These are phyloP conservation scores for Telenomus remus DNA, from an alignment of 1,140 invertebrate species.

Conservation along the genomic window DNA sequence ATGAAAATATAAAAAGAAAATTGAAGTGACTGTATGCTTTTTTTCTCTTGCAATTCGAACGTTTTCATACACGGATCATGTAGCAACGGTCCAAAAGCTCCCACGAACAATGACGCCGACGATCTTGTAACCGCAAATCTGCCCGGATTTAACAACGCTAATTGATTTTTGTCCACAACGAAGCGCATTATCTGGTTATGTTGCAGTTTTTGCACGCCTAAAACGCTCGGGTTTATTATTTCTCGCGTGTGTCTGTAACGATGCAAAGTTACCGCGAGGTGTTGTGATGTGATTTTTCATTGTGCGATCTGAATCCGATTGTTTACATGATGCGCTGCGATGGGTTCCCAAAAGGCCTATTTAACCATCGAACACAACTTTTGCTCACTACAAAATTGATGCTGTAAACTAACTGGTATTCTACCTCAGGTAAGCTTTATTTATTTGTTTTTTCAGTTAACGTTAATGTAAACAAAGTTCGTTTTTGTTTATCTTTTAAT, in stretches of 20 bases:
- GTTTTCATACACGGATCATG: conserved; percentile 5
- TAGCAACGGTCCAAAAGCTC: not conserved
- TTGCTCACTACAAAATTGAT: conserved; percentile 22
- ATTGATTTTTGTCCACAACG: conserved; percentile 21
- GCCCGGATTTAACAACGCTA: not conserved
- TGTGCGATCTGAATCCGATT: not conserved
- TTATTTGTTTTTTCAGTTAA: not conserved
- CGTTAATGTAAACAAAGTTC: no score
- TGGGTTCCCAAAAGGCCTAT: conserved; percentile 4
- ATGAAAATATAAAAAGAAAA: conserved; percentile 8
- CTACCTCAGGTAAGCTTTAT: conserved; percentile 19
- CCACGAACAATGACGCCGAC: conserved; percentile 7
- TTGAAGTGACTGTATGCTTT: conserved; percentile 17
- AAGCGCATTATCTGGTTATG: conserved; percentile 18
- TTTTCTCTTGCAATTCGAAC: conserved; percentile 6
- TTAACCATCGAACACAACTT: conserved; percentile 2
- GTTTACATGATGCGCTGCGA: not conserved
- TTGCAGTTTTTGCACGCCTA: conserved; percentile 20
- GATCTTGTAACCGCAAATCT: conserved; percentile 4
- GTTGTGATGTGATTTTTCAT: conserved; percentile 15
- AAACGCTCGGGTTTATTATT: conserved; percentile 27
- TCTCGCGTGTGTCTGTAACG: not conserved
- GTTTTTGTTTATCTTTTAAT: no score
- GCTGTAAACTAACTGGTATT: conserved; percentile 20
- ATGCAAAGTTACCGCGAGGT: not conserved